Evolutionary conservation across 2,888 invertebrate species (phyloP), one percentile per base, ranked within the genome.

Genomic region (Beris morrisii): DNA sequence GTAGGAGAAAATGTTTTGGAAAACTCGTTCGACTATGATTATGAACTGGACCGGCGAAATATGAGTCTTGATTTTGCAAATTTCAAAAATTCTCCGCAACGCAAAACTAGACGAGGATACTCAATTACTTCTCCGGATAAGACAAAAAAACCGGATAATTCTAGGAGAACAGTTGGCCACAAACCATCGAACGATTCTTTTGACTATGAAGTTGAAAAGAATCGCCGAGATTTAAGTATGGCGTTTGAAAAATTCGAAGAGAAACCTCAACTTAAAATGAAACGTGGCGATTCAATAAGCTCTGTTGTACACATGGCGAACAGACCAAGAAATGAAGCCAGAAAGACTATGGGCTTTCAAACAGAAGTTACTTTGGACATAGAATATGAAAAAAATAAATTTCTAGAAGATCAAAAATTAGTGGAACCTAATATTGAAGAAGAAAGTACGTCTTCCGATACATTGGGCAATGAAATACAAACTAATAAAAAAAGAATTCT

Each of bases 31-130:
- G 38, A 52, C 38, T 22, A 30, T 30, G 31, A 28, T 11, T 11
- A 52, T 5, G 52, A 61, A 52, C 11, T 57, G 22, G 57, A 57
- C 43, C 44, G 57, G 4, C 11, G 31, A 4, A 53, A 53, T 28
- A 22, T 22, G 22, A 31, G n/a, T 53, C 53, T 53, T 31, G 53
- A 53, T 9, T 30, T 53, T 31, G 28, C 28, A 5, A 28, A 53
- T n/a, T 12, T 53, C n/a, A 30, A 53, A 3, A 9, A 38, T 7
- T 7, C 7, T 3, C 38, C 38, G 5, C 7, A 7, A 38, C 5
- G 1, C 1, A 38, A 38, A 38, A 38, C 38, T 7, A 9, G 7
- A 7, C 38, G 38, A 9, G 38, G 38, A 13, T 28, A 22, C 3
- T 22, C 53, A 7, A 22, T 22, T 3, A 15, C 7, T 28, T 2